These are phyloP conservation scores for Notoglanidium macrostoma DNA, from an alignment of 2,797 vertebrate genomes.

Conservation along the genomic window DNA sequence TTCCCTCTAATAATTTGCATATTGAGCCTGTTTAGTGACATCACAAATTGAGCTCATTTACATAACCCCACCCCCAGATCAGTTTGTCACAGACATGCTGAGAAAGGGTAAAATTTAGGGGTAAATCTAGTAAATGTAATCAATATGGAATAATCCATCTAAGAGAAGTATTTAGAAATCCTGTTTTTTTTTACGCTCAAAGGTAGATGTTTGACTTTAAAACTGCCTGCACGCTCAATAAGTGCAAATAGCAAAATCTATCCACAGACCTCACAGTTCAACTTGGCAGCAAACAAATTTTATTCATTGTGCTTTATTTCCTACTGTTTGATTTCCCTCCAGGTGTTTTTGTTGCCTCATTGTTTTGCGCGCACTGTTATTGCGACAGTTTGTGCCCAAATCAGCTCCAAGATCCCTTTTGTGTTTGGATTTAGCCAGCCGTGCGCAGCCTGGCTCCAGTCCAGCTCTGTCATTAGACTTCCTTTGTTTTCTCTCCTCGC, in stretches of 20 bases:
- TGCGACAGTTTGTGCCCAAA: slow-evolving; percentile 73
- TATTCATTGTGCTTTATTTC: slow-evolving; percentile 31
- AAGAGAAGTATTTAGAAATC: background rate
- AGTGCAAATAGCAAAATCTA: background rate
- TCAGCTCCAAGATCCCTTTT: slow-evolving; percentile 77
- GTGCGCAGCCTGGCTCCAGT: slow-evolving; percentile 67
- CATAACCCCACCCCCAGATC: background rate
- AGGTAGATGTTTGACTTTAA: background rate
- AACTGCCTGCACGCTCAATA: background rate
- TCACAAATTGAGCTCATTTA: background rate
- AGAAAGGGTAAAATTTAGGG: background rate
- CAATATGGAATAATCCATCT: background rate
- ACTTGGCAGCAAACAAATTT: slow-evolving; percentile 26
- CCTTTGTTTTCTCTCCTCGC: slow-evolving; percentile 79
- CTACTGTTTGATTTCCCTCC: slow-evolving; percentile 51
- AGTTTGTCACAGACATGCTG: background rate
- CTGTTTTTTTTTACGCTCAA: background rate
- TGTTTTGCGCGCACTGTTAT: slow-evolving; percentile 70
- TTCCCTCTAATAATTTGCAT: background rate
- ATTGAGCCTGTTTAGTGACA: background rate
- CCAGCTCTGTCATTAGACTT: slow-evolving; percentile 79
- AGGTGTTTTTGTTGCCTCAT: slow-evolving; percentile 57
- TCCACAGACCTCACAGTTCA: slow-evolving; percentile 19
- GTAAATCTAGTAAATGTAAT: too few species aligned
- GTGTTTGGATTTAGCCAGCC: slow-evolving; percentile 79